Conservation (phyloP, 1,140 invertebrate genomes). For the Drosophila repletoides region DNA sequence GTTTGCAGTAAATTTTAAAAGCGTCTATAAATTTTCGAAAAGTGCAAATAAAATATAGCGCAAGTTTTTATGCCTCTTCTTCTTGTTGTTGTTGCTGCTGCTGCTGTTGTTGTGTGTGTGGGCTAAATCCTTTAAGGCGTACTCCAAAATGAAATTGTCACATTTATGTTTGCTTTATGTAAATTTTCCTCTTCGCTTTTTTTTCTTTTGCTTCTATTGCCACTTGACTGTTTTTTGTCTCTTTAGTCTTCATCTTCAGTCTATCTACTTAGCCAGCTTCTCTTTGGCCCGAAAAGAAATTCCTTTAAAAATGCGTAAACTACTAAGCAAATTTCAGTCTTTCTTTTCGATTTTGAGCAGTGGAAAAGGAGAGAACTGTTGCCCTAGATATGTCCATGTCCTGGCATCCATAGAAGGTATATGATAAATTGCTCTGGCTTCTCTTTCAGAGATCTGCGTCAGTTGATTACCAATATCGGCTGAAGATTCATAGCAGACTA, state of each 20-base stretch:
- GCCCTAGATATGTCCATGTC: too few species aligned
- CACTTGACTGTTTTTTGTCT: constrained; percentile 3
- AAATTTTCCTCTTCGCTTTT: constrained; percentile 40
- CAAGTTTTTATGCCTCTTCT: constrained; percentile 30
- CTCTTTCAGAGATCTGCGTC: too few species aligned
- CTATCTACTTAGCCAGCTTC: too few species aligned
- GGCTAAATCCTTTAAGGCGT: constrained; percentile 74
- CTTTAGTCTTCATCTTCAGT: too few species aligned
- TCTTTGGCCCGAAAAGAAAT: background rate
- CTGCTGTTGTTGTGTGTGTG: constrained; percentile 22
- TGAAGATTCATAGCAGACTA: too few species aligned
- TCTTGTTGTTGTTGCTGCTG: constrained; percentile 7
- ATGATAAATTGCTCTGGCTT: too few species aligned
- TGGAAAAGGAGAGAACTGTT: too few species aligned
- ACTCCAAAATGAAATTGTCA: constrained; percentile 68
- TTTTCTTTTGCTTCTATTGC: constrained; percentile 9
- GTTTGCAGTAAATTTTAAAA: constrained; percentile 70
- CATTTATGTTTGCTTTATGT: constrained; percentile 80
- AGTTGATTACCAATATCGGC: too few species aligned
- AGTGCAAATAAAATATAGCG: constrained; percentile 80
- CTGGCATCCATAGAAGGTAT: too few species aligned
- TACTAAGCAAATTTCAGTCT: constrained; percentile 10
- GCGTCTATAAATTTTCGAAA: constrained; percentile 79
- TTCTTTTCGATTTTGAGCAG: too few species aligned
- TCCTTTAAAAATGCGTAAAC: constrained; percentile 4